Conservation (phyloP, 2,113 vertebrate genomes). For the Ranitomeya variabilis region DNA sequence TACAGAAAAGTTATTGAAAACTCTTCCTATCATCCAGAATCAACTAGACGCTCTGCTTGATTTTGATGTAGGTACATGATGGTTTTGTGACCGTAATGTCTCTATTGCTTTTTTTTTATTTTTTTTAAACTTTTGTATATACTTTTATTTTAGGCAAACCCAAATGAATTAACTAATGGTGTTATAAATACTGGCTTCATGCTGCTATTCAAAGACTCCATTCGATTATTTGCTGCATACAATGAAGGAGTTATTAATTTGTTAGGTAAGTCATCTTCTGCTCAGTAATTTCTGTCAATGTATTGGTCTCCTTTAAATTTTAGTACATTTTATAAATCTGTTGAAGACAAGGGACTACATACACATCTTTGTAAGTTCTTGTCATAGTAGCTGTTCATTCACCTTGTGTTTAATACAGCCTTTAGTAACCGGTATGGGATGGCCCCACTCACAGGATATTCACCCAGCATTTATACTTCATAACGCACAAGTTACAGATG, state of each 20-base stretch:
- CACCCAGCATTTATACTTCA: too few species aligned
- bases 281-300: neutral
- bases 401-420: too few species aligned
- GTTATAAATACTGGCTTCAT: slow-evolving; percentile 95
- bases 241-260: slow-evolving; percentile 97
- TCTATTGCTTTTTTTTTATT: neutral
- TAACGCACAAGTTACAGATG: too few species aligned
- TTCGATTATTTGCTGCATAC: slow-evolving; percentile 93
- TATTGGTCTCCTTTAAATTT: neutral
- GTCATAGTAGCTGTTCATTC: too few species aligned
- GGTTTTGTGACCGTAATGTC: neutral
- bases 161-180: slow-evolving; percentile 90
- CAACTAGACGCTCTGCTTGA: slow-evolving; percentile 93
- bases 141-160: slow-evolving; percentile 79
- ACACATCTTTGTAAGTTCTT: neutral
- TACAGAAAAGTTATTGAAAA: slow-evolving; percentile 90
- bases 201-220: slow-evolving; percentile 96
- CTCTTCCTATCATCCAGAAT: slow-evolving; percentile 91
- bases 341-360: neutral
- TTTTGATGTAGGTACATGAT: slow-evolving; percentile 82
- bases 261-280: slow-evolving; percentile 78
- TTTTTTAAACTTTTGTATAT: neutral
- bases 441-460: too few species aligned
- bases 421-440: too few species aligned
- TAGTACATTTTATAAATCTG: neutral